Conservation (phyloP, 1,140 invertebrate genomes). For the roundworm (Caenorhabditis elegans) region WBcel235 BX284604.4:5367501-5368000, state of each 20-base stretch:
- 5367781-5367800: slow-evolving; percentile 32
- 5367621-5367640: slow-evolving; percentile 38
- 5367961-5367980: too few relatives aligned
- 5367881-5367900: background rate
- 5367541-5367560: too few relatives aligned
- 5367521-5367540: too few relatives aligned
- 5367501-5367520: too few relatives aligned
- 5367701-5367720: slow-evolving; percentile 37
- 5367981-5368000: slow-evolving; percentile 14
- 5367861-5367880: slow-evolving; percentile 39
- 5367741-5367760: slow-evolving; percentile 14
- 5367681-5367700: slow-evolving; percentile 46
- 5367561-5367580: too few relatives aligned
- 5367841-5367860: background rate
- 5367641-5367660: slow-evolving; percentile 41
- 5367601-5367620: slow-evolving; percentile 21
- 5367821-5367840: slow-evolving; percentile 39
- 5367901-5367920: slow-evolving; percentile 36
- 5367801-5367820: slow-evolving; percentile 33
- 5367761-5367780: slow-evolving; percentile 26
- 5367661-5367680: slow-evolving; percentile 37
- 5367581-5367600: slow-evolving; percentile 14
- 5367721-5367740: slow-evolving; percentile 32
- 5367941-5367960: too few relatives aligned
- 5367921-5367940: slow-evolving; percentile 30